Evolutionary conservation across 2,888 invertebrate genomes (phyloP), one percentile per base, ranked within the genome.

Genomic region (Drosophila engyochracea): DNA sequence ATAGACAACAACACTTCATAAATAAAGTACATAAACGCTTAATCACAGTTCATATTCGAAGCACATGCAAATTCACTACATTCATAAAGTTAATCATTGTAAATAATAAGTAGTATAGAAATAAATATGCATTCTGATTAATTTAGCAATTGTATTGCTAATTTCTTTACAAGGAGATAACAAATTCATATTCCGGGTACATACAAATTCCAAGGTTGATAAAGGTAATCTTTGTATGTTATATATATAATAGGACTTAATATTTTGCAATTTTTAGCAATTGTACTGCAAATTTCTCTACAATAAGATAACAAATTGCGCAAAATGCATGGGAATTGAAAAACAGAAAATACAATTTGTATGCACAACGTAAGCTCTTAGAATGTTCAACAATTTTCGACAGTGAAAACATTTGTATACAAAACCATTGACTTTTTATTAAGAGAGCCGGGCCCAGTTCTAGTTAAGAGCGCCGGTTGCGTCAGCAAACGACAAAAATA

Each of bases 361-460:
- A 31, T 57, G 30, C 37, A 35, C 16, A 64, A 19, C 7, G 16
- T 22, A n/a, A 49, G 64, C 63, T 47, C 47, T 63, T 33, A 14
- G 62, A 67, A n/a, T 10, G 30, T 4, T 19, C 1, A 35, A 16
- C 4, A 10, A 53, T 53, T 28, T 25, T 51, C 41, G 30, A 41
- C n/a, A 22, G 22, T 10, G 28, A 41, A 41, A 30, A 53, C 16
- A 33, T 51, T 60, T 60, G 25, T 10, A n/a, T 14, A n/a, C 22
- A 39, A 68, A 28, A 28, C 16, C 44, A 39, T 1, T 12, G 25
- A 25, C 31, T 31, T 16, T 53, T n/a, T 16, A 31, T 37, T 14
- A 37, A 70, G 59, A 69, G 71, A 70, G 22, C 6, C 5, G 51
- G 16, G 19, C 12, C 22, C 37, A n/a, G 44, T 69, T 68, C 30